Evolutionary conservation across 2,113 vertebrate species (phyloP), one percentile per base, ranked within the genome.

Genomic region (Ammodytes marinus): DNA sequence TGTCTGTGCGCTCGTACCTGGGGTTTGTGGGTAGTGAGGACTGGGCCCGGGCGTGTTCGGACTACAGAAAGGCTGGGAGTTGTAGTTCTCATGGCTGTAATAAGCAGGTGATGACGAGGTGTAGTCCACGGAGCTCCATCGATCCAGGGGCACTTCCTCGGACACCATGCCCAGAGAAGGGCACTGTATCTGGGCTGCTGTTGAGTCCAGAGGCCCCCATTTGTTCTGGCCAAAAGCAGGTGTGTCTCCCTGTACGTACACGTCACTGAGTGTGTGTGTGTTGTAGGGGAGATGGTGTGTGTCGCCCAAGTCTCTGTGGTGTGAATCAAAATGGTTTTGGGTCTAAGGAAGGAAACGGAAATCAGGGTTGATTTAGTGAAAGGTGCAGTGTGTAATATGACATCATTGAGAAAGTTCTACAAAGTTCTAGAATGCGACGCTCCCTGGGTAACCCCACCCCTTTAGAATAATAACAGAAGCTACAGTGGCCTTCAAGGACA

Each of bases 141-240:
- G 17, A 2, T 60, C 79, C 35, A 47, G 49, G 14, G 37, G 1
- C 3, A 27, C n/a, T 2, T 57, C 84, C 49, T 45, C 76, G 4
- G 88, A 80, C 12, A 19, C 0, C 54, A 58, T 73, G 39, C 61
- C 79, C 79, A 83, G 71, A 0, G 55, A 40, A 0, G 75, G 14
- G 12, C 79, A 72, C 39, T 84, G 82, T 1, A 77, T 61, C 73
- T 86, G 88, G 82, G 91, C 27, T 27, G 27, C 27, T 27, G 64
- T 72, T 95, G 95, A 79, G 93, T 93, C 63, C 80, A 65, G 59
- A 13, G 68, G 7, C n/a, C 71, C 67, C 84, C 82, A 85, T 45
- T 53, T 6, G 45, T 77, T 73, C 65, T 72, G 64, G 43, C 2
- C 70, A 0, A 9, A 27, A 52, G 64, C 60, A 17, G 63, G 43